Evolutionary conservation across 2,888 invertebrate genomes (phyloP).

Genomic region (Mythimna albipuncta): DNA sequence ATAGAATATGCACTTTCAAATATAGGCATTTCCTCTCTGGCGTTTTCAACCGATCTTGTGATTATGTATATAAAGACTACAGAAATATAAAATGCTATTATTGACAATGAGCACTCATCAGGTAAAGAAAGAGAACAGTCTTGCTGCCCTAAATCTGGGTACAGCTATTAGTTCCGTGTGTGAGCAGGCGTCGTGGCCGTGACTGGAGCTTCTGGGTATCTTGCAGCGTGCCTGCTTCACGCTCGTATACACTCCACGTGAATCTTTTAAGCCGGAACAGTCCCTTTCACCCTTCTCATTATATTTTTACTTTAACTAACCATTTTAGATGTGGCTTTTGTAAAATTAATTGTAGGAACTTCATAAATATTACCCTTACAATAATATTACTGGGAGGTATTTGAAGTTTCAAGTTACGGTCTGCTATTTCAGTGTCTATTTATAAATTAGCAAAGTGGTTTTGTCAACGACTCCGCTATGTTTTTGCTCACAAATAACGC

Average conservation of each 20-base stretch:
- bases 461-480: constrained; percentile 8
- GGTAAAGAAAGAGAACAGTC: background rate
- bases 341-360: constrained; percentile 13
- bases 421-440: background rate
- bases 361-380: background rate
- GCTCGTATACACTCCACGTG: background rate
- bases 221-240: background rate
- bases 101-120: no score
- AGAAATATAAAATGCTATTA: no score
- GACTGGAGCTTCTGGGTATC: constrained; percentile 11
- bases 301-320: constrained; percentile 17
- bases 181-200: background rate
- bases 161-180: background rate
- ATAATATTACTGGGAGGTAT: constrained; percentile 1
- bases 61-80: no score
- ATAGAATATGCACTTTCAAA: no score
- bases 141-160: background rate
- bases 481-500: constrained; percentile 38
- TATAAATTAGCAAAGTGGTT: constrained; percentile 19
- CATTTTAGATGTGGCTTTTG: constrained; percentile 14
- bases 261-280: constrained; percentile 45
- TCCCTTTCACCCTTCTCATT: constrained; percentile 27
- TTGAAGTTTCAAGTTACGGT: constrained; percentile 11
- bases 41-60: no score
- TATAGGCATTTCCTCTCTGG: no score